Conservation (phyloP, 2,888 invertebrate genomes). For the Chalcis sispes region DNA sequence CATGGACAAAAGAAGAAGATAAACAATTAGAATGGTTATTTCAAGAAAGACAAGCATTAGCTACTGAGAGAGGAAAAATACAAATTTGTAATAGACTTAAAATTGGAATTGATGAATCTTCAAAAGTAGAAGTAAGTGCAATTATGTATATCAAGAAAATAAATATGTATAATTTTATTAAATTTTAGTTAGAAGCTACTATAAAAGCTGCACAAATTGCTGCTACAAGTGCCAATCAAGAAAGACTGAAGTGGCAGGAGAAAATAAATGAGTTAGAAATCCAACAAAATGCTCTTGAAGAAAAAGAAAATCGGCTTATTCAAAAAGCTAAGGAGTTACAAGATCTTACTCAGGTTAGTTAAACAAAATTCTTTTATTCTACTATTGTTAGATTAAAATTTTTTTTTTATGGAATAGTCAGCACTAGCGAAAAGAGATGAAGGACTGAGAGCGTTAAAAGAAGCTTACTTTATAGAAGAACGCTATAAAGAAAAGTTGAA, state of each 20-base stretch:
- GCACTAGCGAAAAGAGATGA: constrained; percentile 70
- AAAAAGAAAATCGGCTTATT: constrained; percentile 68
- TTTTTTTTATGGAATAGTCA: constrained; percentile 62
- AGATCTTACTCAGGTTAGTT: constrained; percentile 68
- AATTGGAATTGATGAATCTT: constrained; percentile 63
- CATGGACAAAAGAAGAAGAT: constrained; percentile 69
- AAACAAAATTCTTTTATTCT: constrained; percentile 10
- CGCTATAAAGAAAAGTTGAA: constrained; percentile 66
- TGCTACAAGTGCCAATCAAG: constrained; percentile 63
- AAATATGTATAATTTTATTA: constrained; percentile 11
- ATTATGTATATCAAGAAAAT: constrained; percentile 7
- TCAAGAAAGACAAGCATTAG: constrained; percentile 67
- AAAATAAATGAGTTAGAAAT: constrained; percentile 65
- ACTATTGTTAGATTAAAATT: not conserved
- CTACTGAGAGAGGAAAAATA: constrained; percentile 68
- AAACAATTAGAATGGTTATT: constrained; percentile 65
- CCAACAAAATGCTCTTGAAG: constrained; percentile 62
- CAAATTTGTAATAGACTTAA: constrained; percentile 68
- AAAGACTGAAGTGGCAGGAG: constrained; percentile 70
- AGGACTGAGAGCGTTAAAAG: constrained; percentile 68
- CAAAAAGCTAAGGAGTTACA: constrained; percentile 71
- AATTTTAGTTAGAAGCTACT: constrained; percentile 67
- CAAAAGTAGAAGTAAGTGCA: constrained; percentile 67
- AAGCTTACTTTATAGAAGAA: constrained; percentile 69
- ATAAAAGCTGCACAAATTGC: constrained; percentile 69